Evolutionary conservation across 2,113 vertebrate genomes (phyloP), one percentile per base, ranked within the genome.

Genomic region (Neoarius graeffei): DNA sequence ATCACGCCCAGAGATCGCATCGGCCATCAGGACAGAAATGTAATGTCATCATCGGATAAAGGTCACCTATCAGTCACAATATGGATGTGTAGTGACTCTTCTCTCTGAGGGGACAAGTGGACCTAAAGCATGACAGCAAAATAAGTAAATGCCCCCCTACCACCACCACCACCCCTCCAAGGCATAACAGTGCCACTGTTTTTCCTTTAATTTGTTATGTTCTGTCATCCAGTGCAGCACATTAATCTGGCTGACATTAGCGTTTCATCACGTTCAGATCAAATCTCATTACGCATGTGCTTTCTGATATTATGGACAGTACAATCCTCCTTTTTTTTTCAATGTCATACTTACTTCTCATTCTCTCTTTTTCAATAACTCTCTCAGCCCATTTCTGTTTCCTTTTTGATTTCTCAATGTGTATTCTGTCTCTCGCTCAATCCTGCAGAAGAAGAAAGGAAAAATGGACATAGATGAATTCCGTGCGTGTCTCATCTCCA

Each of bases 401-500:
- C 25, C 10, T 30, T 83, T 52, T 20, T 82, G 85, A 88, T 86
- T 48, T 0, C 0, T 27, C 56, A 48, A 60, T 10, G 15, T n/a
- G 48, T 81, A n/a, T 23, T 71, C 25, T 80, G 5, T 82, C 50
- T 85, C 59, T 48, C 42, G 10, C 42, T 17, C 48, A 0, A 6
- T 91, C 84, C 87, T 73, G 91, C 93, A 97, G 97, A 97, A 96
- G 94, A 97, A 97, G 95, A 97, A 97, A 35, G 96, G 96, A 83
- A 94, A 96, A 87, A 97, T 97, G 97, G 97, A 97, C 89, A 96
- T 97, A 0, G 92, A 93, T 84, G 97, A 97, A 90, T 97, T 97
- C 94, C 95, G 97, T 92, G 97, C 97, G 90, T 97, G 97, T 92
- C 92, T 97, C 86, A 97, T 97, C 93, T 97, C 97, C 89, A 97